These are phyloP conservation scores for Ormyrus labotus DNA, from an alignment of 2,888 invertebrate genomes.

Conservation along the genomic window DNA sequence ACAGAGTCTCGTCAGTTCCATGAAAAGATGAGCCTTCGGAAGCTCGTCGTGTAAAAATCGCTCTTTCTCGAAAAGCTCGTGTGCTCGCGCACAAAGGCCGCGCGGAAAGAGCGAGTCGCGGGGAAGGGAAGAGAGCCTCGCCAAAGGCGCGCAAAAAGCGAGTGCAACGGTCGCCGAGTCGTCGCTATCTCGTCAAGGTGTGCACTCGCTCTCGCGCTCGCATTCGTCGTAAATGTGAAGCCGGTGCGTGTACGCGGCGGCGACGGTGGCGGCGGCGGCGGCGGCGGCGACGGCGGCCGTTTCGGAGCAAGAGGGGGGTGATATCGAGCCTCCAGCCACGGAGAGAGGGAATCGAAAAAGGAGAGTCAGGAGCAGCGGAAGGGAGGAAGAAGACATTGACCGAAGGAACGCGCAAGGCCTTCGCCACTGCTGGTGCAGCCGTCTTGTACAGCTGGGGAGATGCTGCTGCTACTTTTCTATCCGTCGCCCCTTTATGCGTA, in stretches of 20 bases:
- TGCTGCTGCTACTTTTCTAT: not conserved
- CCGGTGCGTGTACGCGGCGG: slow-evolving; percentile 13
- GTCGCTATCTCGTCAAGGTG: slow-evolving; percentile 37
- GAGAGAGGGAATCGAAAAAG: not conserved
- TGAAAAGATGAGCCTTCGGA: not conserved
- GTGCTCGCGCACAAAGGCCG: not conserved
- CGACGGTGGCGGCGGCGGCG: not conserved
- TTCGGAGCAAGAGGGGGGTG: slow-evolving; percentile 16
- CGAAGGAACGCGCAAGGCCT: slow-evolving; percentile 74
- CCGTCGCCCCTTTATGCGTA: no score
- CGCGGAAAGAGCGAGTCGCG: slow-evolving; percentile 12
- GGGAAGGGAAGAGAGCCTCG: not conserved
- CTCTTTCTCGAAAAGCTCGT: not conserved
- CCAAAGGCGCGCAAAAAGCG: slow-evolving; percentile 9
- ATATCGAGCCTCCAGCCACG: slow-evolving; percentile 39
- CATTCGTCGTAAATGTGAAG: slow-evolving; percentile 12
- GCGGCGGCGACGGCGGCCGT: not conserved
- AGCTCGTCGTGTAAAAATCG: not conserved
- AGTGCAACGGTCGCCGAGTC: slow-evolving; percentile 9
- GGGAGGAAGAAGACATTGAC: slow-evolving; percentile 73
- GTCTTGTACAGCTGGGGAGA: not conserved
- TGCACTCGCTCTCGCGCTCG: slow-evolving; percentile 14
- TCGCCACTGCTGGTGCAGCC: slow-evolving; percentile 14
- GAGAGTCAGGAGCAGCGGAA: not conserved
- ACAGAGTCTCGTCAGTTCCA: no score